These are phyloP conservation scores for Syrrhaptes paradoxus DNA, from an alignment of 2,113 vertebrate genomes.

Conservation along the genomic window DNA sequence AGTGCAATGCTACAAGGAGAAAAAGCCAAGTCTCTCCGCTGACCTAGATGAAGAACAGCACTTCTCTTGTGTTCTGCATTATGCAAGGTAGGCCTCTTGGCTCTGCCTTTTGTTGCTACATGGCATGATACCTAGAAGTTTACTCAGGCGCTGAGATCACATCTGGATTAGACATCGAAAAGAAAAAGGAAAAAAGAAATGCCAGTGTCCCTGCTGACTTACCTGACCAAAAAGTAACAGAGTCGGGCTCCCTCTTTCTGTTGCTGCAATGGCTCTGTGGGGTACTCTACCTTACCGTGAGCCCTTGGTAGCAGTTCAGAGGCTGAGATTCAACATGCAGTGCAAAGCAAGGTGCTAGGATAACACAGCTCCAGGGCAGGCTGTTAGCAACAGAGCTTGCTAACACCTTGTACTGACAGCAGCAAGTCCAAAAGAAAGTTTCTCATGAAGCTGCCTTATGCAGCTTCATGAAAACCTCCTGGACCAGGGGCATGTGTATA, in stretches of 20 bases:
- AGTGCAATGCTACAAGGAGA: neutral
- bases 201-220: neutral
- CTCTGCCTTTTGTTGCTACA: neutral
- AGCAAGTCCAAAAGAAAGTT: neutral
- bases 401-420: neutral
- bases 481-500: fast-evolving
- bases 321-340: fast-evolving
- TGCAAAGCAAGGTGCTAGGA: neutral
- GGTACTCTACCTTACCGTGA: neutral
- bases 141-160: neutral
- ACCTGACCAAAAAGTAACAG: neutral
- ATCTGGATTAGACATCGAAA: neutral
- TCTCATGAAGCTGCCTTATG: too few relatives aligned
- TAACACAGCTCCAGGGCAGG: neutral
- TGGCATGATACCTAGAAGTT: neutral
- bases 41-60: neutral
- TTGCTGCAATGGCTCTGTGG: neutral
- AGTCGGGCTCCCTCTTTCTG: neutral
- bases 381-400: neutral
- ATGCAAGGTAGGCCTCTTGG: neutral
- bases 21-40: neutral
- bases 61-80: neutral
- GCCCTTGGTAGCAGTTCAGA: neutral
- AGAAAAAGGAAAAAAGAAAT: neutral
- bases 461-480: neutral